phyloP scores from a whole-genome alignment of 2,888 invertebrate species.

The Troilus luridus region DNA sequence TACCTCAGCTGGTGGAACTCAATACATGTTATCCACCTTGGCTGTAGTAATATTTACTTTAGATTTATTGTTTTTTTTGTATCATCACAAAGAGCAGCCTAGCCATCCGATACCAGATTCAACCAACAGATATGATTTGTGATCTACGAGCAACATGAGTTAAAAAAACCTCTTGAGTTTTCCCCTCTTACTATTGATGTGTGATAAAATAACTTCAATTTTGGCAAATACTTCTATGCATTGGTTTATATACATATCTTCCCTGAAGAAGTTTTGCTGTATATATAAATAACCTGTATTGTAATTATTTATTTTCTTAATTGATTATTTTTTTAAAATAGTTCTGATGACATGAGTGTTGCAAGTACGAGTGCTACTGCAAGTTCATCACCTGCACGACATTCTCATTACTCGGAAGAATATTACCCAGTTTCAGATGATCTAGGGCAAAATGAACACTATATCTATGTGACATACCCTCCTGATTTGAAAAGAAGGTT shows the following conservation, averaged over 20 bases:
- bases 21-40: too few relatives aligned
- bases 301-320: background rate
- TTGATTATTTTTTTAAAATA: constrained; percentile 67
- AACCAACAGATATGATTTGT: too few relatives aligned
- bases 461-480: constrained; percentile 90
- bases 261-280: background rate
- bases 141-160: too few relatives aligned
- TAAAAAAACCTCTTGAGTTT: too few relatives aligned
- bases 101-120: too few relatives aligned
- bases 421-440: constrained; percentile 67
- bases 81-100: too few relatives aligned
- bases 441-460: constrained; percentile 72
- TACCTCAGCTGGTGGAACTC: too few relatives aligned
- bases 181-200: too few relatives aligned
- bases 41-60: too few relatives aligned
- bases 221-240: too few relatives aligned
- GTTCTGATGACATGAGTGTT: constrained; percentile 80
- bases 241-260: background rate
- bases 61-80: too few relatives aligned
- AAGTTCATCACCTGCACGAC: constrained; percentile 74
- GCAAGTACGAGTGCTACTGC: constrained; percentile 78
- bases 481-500: constrained; percentile 87
- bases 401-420: constrained; percentile 70
- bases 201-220: too few relatives aligned
- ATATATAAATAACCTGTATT: background rate